Conservation (phyloP, 2,888 invertebrate genomes). For the Smittia sp. region DNA sequence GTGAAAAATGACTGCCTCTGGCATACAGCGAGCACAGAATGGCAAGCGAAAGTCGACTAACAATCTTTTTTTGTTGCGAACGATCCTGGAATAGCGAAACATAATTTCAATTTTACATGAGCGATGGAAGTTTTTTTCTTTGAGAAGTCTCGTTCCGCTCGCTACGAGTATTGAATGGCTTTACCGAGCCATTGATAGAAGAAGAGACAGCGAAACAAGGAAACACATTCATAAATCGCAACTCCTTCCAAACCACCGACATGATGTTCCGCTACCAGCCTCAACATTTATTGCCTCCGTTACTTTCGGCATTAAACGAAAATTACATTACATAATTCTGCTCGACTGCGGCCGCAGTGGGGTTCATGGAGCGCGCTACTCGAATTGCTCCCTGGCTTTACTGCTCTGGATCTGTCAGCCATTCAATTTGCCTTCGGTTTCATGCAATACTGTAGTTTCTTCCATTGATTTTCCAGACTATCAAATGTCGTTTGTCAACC, state of each 20-base stretch:
- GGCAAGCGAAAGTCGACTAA: neutral
- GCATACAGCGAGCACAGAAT: neutral
- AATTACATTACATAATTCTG: conserved; percentile 26
- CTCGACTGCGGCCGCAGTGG: no score
- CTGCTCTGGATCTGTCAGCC: no score
- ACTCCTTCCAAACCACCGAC: no score
- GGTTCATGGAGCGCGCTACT: no score
- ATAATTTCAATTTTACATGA: no score
- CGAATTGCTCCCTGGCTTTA: no score
- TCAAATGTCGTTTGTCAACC: conserved; percentile 20
- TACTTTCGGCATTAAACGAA: neutral
- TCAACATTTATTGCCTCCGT: conserved; percentile 10
- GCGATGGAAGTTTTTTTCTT: no score
- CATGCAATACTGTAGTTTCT: neutral
- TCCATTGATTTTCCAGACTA: neutral
- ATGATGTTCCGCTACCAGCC: neutral
- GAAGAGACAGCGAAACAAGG: no score
- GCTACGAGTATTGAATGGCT: no score
- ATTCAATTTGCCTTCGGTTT: no score
- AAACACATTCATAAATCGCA: neutral
- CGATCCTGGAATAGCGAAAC: neutral
- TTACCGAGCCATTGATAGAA: no score
- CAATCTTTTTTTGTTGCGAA: neutral
- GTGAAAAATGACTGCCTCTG: neutral
- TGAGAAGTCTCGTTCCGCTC: no score